phyloP scores from a whole-genome alignment of 2,113 vertebrate genomes.

The Barbus barbus region DNA sequence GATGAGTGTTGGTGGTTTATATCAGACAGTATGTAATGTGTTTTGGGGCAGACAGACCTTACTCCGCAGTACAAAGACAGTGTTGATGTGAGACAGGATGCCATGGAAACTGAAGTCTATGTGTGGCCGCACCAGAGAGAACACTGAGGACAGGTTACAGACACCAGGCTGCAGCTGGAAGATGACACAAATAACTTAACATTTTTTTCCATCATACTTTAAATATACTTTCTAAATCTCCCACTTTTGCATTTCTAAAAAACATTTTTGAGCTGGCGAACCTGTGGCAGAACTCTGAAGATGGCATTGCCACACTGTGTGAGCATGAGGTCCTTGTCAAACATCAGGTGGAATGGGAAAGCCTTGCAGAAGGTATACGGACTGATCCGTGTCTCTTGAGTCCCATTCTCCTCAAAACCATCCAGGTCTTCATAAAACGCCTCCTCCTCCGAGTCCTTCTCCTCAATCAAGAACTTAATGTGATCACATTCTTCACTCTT shows the following conservation, averaged over 20 bases:
- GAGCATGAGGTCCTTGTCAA: slow-evolving; percentile 92
- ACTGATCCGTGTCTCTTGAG: slow-evolving; percentile 97
- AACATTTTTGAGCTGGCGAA: slow-evolving; percentile 55
- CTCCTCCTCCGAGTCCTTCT: slow-evolving; percentile 96
- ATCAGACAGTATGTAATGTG: background rate
- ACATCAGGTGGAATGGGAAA: slow-evolving; percentile 98
- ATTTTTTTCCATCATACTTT: background rate
- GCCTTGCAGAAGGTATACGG: slow-evolving; percentile 98
- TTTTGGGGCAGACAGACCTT: slow-evolving; percentile 79
- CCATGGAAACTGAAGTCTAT: slow-evolving; percentile 98
- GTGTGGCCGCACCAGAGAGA: slow-evolving; percentile 95
- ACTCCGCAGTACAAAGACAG: slow-evolving; percentile 94
- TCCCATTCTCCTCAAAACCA: slow-evolving; percentile 95
- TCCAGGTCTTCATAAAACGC: slow-evolving; percentile 95
- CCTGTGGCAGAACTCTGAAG: slow-evolving; percentile 96
- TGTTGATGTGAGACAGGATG: slow-evolving; percentile 99
- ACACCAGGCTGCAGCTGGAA: slow-evolving; percentile 90
- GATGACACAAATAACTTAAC: slow-evolving; percentile 38
- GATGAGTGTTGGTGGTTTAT: background rate
- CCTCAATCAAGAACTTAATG: slow-evolving; percentile 97
- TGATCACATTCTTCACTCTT: slow-evolving; percentile 97
- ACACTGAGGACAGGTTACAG: slow-evolving; percentile 93
- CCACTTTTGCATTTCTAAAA: background rate
- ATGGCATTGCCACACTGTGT: slow-evolving; percentile 98
- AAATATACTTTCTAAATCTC: background rate